Base-by-base conservation (phyloP, 30 jellyfish, hydroid and myxozoan genomes). In the Pseudorhiza aurosa region DNA sequence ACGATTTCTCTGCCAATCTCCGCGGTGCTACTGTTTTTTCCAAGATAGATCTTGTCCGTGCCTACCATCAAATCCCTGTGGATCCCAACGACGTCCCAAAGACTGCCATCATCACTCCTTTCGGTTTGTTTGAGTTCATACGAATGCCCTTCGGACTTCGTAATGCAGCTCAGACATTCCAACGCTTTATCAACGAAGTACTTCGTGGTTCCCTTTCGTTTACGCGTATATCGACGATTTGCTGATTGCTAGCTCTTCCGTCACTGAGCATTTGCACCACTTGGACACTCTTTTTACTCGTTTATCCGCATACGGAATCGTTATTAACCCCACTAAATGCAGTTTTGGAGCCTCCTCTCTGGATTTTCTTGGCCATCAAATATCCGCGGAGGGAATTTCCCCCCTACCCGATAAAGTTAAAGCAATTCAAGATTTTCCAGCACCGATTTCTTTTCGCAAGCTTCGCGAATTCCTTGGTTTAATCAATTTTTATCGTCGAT, bases 121-220 rank as follows among this genome's bases (percentile, higher is more conserved):
- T 58, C 47, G 47, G 72, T 4, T 46, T 71, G 30, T 71, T 71
- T 35, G 72, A 71, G 33, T 71, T 71, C 43, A 12, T 27, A 8
- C 68, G 72, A 12, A 71, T 71, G 85, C 49, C 85, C n/a, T 44
- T 71, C 22, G 72, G 85, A 2, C 85, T 71, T 31, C 22, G 56
- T n/a, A 71, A 71, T 51, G 85, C 85, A 2, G 72, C 85, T 35
- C 85, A 74, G 15, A 50, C 62, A 8, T 25, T 74, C 27, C 64
- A 51, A 26, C 39, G 87, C 7, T 74, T 74, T 63, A 74, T 74
- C 28, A 53, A 50, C 55, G 55, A 55, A 35, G 87, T 53, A 2
- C 68, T 74, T 8, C 58, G 77, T 12, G 46, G 76, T 28, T 49
- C 17, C 65, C 15, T 30, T 74, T 51, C 46, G 63, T 57, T n/a